phyloP scores from a whole-genome alignment of 92 coral and sea anemone genomes.

The Heteractis magnifica region DNA sequence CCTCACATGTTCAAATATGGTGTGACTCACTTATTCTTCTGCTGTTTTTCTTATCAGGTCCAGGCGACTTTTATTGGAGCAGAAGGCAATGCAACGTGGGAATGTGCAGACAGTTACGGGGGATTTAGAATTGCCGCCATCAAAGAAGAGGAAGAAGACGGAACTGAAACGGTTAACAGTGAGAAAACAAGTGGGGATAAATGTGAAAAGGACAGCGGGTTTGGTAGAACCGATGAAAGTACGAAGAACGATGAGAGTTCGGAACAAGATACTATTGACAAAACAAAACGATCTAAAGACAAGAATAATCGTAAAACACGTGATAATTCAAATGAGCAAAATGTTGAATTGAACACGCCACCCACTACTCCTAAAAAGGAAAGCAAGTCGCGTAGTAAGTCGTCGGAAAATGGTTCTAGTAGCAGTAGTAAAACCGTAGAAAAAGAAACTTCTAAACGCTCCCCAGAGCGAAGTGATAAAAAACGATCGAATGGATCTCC shows the following conservation, averaged over 20 bases:
- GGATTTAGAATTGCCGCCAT: conserved; percentile 85
- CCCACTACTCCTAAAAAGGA: conserved; percentile 56
- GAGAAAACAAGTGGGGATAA: conserved; percentile 81
- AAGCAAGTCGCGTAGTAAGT: conserved; percentile 43
- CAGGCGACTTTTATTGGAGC: conserved; percentile 92
- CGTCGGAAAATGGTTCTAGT: conserved; percentile 50
- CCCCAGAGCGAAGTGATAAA: conserved; percentile 44
- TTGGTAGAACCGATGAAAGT: conserved; percentile 93
- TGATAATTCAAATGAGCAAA: conserved; percentile 48
- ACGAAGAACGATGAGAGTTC: conserved; percentile 93
- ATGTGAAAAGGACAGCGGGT: conserved; percentile 96
- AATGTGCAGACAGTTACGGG: conserved; percentile 63
- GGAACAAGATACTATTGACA: conserved; percentile 83
- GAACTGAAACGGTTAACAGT: conserved; percentile 68
- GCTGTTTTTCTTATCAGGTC: conserved; percentile 52
- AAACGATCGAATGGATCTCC: conserved; percentile 70
- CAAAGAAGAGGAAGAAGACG: conserved; percentile 95
- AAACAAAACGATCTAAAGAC: conserved; percentile 45
- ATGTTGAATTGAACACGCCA: conserved; percentile 37
- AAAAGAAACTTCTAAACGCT: conserved; percentile 54
- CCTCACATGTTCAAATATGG: not conserved
- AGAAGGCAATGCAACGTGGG: conserved; percentile 78
- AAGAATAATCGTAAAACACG: conserved; percentile 49
- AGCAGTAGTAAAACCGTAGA: conserved; percentile 35
- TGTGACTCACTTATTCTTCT: conserved; percentile 9